phyloP scores from a whole-genome alignment of 2,888 invertebrate genomes.

The Nowickia ferox region DNA sequence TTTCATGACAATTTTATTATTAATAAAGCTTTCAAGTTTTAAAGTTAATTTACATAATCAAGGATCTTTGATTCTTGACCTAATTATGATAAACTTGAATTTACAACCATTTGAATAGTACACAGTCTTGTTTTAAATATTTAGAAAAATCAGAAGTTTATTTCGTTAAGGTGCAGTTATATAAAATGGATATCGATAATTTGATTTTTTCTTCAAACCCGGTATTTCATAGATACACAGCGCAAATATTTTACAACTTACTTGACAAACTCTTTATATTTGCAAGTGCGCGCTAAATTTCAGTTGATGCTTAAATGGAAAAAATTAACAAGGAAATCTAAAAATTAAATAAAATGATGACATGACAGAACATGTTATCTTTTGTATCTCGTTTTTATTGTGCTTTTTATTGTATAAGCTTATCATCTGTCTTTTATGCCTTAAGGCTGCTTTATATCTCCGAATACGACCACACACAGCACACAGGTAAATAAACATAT shows the following conservation, averaged over 20 bases:
- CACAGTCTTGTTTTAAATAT: too few relatives aligned
- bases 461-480: background rate
- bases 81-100: too few relatives aligned
- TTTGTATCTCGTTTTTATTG: conserved; percentile 16
- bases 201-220: too few relatives aligned
- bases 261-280: background rate
- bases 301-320: background rate
- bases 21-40: too few relatives aligned
- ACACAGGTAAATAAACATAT: background rate
- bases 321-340: background rate
- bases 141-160: too few relatives aligned
- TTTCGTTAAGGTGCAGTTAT: too few relatives aligned
- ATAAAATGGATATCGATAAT: too few relatives aligned
- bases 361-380: conserved; percentile 16
- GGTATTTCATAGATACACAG: too few relatives aligned
- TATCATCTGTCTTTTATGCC: conserved; percentile 46
- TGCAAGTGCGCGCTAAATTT: background rate
- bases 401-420: conserved; percentile 43
- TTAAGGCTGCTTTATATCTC: background rate
- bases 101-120: too few relatives aligned
- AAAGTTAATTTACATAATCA: too few relatives aligned
- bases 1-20: conserved; percentile 2
- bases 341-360: conserved; percentile 49
- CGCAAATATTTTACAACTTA: background rate
- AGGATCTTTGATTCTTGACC: too few relatives aligned